Evolutionary conservation across 2,888 invertebrate species (phyloP), one percentile per base, ranked within the genome.

Genomic region (Erannis defoliaria): DNA sequence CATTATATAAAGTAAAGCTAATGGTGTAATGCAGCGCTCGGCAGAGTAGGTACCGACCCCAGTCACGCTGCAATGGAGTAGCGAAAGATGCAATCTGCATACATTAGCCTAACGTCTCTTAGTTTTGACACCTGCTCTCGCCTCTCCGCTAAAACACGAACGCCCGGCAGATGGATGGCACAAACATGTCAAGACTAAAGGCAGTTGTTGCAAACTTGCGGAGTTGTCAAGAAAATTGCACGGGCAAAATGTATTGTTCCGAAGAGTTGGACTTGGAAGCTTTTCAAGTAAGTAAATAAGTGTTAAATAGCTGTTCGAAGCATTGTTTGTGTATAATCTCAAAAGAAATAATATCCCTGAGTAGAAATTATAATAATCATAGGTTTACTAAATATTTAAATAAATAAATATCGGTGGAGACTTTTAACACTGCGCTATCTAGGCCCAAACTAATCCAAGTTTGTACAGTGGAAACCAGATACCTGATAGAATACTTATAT

Each of bases 91-190:
- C 91, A 91, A 91, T 91, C 90, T 91, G 90, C 92, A 93, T 92
- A 87, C 89, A 93, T 93, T 93, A 91, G 85, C 88, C 87, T 87
- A 88, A 89, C 85, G 86, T 86, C 87, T 85, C 86, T 84, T 86
- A 89, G 90, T 91, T 91, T 89, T 91, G 92, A 91, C 92, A 92
- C 92, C 92, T 90, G 91, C 88, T 88, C 87, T 81, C 84, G 72
- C 68, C 76, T 67, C 73, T 60, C 59, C 62, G 68, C 74, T 81
- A 84, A 82, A 82, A 84, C 78, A 81, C 75, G 71, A 64, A 62
- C 60, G 26, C 74, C 75, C 70, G 65, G 76, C 76, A 82, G 88
- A 90, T 88, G 81, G 87, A 90, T 90, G 87, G 85, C 80, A 78
- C 84, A 86, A 88, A 89, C 89, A 89, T 81, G 89, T 86, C 86